Evolutionary conservation across 2,797 vertebrate genomes (phyloP), one percentile per base, ranked within the genome.

Genomic region (Chelidonichthys spinosus): DNA sequence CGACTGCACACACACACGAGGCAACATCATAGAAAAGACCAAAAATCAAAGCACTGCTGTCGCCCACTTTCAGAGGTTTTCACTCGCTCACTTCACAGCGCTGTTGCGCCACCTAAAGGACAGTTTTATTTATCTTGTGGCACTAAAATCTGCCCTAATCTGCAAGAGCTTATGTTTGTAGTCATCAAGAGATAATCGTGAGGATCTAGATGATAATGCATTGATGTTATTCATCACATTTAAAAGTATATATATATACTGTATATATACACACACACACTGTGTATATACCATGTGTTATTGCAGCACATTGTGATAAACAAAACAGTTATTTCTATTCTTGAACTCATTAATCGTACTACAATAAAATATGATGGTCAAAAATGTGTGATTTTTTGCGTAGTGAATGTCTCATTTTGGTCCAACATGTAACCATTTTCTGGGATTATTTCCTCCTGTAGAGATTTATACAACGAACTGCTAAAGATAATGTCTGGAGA

Each of bases 1-100:
- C 37, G 47, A 72, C 69, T 42, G 35, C 44, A 64, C 66, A 67
- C 40, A 74, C 70, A 78, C 40, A 74, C 70, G 74, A 73, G 73
- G 73, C 61, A 32, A 56, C 9, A 1, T 7, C 42, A n/a, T 39
- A 49, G 40, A 61, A 56, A 36, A 49, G 25, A 65, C 7, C 11
- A 35, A 56, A 53, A n/a, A 63, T 69, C 47, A 50, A 4, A 36
- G 52, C 10, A 54, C 8, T 54, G 59, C 74, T 60, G 58, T 65
- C 40, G 4, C 25, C 42, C 40, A 63, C 49, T 33, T 61, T 33
- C 32, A 67, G 65, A 55, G 18, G 49, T 61, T n/a, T 7, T 25
- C 33, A 8, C 35, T 13, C 50, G 68, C 40, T 39, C 17, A 40
- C 44, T 17, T 73, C 56, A 36, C 42, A 50, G 53, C 44, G 33